These are phyloP conservation scores for Vanessa cardui DNA, from an alignment of 2,888 invertebrate species.

Conservation along the genomic window DNA sequence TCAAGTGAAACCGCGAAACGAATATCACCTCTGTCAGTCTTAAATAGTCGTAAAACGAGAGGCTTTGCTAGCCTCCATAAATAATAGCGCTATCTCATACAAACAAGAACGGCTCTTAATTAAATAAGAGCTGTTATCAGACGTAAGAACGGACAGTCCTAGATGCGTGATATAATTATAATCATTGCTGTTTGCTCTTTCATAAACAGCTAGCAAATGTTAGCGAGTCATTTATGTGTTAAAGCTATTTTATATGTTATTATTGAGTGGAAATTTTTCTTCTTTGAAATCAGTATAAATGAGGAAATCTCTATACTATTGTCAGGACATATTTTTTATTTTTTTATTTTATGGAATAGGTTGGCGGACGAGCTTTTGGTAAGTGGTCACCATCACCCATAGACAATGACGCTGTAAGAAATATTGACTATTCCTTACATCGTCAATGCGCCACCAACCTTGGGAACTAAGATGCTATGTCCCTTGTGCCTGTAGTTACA, in stretches of 20 bases:
- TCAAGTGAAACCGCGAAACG: slow-evolving; percentile 4
- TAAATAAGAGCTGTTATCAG: slow-evolving; percentile 73
- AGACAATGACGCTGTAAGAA: too few species aligned
- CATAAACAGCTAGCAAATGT: slow-evolving; percentile 18
- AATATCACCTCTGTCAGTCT: slow-evolving; percentile 47
- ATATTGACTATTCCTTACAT: too few species aligned
- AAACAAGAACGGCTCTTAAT: slow-evolving; percentile 69
- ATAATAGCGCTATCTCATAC: slow-evolving; percentile 68
- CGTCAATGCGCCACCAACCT: too few species aligned
- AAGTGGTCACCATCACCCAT: too few species aligned
- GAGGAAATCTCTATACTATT: too few species aligned
- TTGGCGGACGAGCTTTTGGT: too few species aligned
- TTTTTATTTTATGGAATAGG: too few species aligned
- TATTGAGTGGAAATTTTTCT: not conserved
- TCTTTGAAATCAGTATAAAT: not conserved
- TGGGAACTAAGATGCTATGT: too few species aligned
- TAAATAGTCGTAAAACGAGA: slow-evolving; percentile 73
- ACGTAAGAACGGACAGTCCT: slow-evolving; percentile 70
- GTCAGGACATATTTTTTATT: too few species aligned
- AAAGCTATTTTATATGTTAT: not conserved
- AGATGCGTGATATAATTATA: slow-evolving; percentile 38
- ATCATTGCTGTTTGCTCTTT: slow-evolving; percentile 30
- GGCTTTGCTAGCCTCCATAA: slow-evolving; percentile 75
- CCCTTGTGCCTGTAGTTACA: too few species aligned
- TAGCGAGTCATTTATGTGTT: not conserved